These are phyloP conservation scores for Lutjanus campechanus DNA, from an alignment of 2,797 vertebrate species.

Conservation along the genomic window DNA sequence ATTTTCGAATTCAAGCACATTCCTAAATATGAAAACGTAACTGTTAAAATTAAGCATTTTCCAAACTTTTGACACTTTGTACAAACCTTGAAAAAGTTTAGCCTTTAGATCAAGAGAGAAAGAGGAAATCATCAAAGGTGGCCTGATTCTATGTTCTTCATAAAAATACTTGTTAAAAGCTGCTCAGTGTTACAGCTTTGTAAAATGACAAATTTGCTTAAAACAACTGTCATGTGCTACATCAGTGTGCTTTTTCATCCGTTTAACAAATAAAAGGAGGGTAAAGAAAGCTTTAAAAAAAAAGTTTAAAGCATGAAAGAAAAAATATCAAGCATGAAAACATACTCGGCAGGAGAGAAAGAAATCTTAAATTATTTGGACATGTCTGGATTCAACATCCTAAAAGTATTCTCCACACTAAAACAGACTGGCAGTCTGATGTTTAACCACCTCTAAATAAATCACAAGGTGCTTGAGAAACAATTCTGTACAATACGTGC, in stretches of 20 bases:
- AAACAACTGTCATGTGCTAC: background rate
- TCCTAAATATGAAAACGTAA: too few relatives aligned
- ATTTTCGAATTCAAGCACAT: too few relatives aligned
- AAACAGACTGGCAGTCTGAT: background rate
- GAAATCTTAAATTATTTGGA: background rate
- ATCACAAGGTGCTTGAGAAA: background rate
- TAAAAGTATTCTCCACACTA: background rate
- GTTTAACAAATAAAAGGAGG: background rate
- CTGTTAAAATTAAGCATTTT: too few relatives aligned
- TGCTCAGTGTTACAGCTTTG: conserved; percentile 1
- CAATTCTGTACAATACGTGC: background rate
- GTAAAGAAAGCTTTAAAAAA: background rate
- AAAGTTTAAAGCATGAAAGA: background rate
- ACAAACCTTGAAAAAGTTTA: background rate
- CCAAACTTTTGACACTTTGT: too few relatives aligned
- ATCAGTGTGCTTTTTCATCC: conserved; percentile 1
- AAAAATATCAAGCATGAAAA: conserved; percentile 2
- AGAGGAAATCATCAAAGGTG: background rate
- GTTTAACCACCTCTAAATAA: background rate
- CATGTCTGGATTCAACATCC: background rate
- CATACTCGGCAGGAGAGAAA: background rate
- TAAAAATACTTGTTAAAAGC: background rate
- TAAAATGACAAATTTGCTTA: conserved; percentile 12
- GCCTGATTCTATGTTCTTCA: background rate
- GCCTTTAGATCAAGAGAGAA: background rate